phyloP scores from a whole-genome alignment of 2,888 invertebrate genomes.

The Tachystola acroxantha region DNA sequence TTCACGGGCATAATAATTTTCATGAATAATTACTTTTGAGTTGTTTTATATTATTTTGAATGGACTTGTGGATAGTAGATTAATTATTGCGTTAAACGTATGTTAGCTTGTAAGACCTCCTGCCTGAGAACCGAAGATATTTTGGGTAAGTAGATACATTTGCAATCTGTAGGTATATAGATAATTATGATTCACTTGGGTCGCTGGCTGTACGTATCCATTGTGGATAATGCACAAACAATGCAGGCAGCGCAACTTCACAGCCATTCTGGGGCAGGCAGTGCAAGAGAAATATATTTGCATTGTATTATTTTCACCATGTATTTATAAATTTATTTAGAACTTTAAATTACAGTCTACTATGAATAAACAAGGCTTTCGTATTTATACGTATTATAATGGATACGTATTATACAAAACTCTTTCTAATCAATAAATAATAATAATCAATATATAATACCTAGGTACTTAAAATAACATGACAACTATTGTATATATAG shows the following conservation, averaged over 20 bases:
- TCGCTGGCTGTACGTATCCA: slow-evolving; percentile 12
- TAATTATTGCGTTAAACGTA: slow-evolving; percentile 50
- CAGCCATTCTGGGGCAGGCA: too few species aligned
- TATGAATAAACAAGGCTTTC: too few species aligned
- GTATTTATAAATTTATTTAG: too few species aligned
- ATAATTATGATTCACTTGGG: slow-evolving; percentile 53
- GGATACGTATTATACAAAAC: too few species aligned
- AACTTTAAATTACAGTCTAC: too few species aligned
- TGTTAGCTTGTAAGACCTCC: slow-evolving; percentile 41
- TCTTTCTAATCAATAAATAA: too few species aligned
- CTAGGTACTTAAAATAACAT: too few species aligned
- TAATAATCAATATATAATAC: too few species aligned
- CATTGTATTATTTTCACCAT: too few species aligned
- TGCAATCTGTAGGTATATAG: slow-evolving; percentile 35
- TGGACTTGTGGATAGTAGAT: slow-evolving; percentile 48
- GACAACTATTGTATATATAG: too few species aligned
- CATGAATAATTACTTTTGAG: slow-evolving; percentile 61
- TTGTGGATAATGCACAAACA: slow-evolving; percentile 8
- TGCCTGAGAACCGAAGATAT: slow-evolving; percentile 43
- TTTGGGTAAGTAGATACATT: slow-evolving; percentile 49
- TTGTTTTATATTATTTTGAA: slow-evolving; percentile 47
- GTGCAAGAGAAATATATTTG: too few species aligned
- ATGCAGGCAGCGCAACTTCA: slow-evolving; percentile 6
- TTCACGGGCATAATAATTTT: slow-evolving; percentile 68
- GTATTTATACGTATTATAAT: too few species aligned